Evolutionary conservation across 53 echinoderm and acorn worm genomes (phyloP).

Genomic region (Stichopus horrens): DNA sequence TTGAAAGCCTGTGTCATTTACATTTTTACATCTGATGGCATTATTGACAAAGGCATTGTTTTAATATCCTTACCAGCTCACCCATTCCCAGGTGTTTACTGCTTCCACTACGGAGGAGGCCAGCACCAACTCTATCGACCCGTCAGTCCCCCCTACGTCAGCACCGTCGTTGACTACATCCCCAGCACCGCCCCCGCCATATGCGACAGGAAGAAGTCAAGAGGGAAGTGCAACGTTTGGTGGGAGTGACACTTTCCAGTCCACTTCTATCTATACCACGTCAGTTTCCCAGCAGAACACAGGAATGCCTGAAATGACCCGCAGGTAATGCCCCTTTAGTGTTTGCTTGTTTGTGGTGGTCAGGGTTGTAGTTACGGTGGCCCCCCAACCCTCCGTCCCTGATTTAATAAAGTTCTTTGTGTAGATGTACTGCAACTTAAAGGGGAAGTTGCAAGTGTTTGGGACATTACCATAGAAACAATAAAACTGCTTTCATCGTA

Average conservation of each 20-base stretch:
- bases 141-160: slow-evolving; percentile 16
- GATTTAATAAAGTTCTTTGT: too few relatives aligned
- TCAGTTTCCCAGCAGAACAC: slow-evolving; percentile 47
- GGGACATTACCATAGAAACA: too few relatives aligned
- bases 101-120: slow-evolving; percentile 51
- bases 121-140: slow-evolving; percentile 54
- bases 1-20: too few relatives aligned
- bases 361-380: not conserved
- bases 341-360: not conserved
- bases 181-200: slow-evolving; percentile 1
- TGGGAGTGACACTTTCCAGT: slow-evolving; percentile 34
- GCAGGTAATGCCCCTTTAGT: slow-evolving; percentile 36
- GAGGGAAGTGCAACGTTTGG: slow-evolving; percentile 39
- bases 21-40: too few relatives aligned
- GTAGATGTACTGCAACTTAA: too few relatives aligned
- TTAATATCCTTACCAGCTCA: slow-evolving; percentile 50
- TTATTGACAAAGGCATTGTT: too few relatives aligned
- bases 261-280: slow-evolving; percentile 22
- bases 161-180: slow-evolving; percentile 1
- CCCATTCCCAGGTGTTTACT: slow-evolving; percentile 89
- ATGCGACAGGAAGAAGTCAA: slow-evolving; percentile 53
- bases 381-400: too few relatives aligned
- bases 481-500: too few relatives aligned
- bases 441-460: too few relatives aligned
- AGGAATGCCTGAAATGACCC: slow-evolving; percentile 68